phyloP scores from a whole-genome alignment of 2,888 invertebrate genomes.

The Anarsia innoxiella region DNA sequence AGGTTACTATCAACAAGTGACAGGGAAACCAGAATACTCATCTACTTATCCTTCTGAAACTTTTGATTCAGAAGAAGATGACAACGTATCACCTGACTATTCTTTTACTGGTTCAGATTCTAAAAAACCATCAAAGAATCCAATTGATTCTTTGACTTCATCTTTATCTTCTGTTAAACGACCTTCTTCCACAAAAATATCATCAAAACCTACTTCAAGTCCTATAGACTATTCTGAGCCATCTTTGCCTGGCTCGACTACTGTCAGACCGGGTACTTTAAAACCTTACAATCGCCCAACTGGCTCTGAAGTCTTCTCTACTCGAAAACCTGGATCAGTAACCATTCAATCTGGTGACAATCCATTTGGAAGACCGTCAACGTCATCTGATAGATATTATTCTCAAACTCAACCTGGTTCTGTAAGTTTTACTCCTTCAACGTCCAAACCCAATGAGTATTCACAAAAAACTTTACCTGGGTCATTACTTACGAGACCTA shows the following conservation, averaged over 20 bases:
- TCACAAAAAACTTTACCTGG: not conserved
- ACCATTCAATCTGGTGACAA: no score
- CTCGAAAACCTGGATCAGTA: no score
- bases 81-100: no score
- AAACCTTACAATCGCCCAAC: no score
- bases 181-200: no score
- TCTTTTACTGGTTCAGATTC: not conserved
- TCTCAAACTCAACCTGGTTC: not conserved
- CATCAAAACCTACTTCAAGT: not conserved
- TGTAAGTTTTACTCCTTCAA: not conserved
- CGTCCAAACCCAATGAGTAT: not conserved
- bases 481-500: not conserved
- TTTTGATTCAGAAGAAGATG: constrained; percentile 1
- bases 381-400: not conserved
- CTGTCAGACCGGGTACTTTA: not conserved
- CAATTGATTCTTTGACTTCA: no score
- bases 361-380: not conserved
- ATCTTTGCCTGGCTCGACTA: constrained; percentile 1
- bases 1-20: not conserved
- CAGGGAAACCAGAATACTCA: not conserved
- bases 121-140: no score
- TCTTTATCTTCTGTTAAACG: no score
- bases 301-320: no score
- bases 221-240: not conserved
- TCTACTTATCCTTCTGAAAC: constrained; percentile 4